A percentile compares a stretch with the other conserved stretches of the same genome.
Evolutionary conservation across 2,797 vertebrate genomes (phyloP).

Genomic region (Poecilia velifera): DNA sequence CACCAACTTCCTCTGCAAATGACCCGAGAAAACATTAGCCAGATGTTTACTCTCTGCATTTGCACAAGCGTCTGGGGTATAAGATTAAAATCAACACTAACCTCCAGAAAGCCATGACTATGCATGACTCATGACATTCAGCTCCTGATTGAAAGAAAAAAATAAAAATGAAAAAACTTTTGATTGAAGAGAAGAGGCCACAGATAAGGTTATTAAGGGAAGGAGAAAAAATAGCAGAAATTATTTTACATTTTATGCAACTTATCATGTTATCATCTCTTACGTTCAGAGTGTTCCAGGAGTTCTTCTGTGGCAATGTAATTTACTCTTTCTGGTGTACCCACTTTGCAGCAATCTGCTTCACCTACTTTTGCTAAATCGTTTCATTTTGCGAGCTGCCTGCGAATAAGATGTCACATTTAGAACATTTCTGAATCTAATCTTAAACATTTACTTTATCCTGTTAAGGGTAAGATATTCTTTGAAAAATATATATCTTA

Average conservation of each 20-base stretch:
- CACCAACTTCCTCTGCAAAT: constrained; percentile 54
- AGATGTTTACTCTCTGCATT: constrained; percentile 60
- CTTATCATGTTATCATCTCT: constrained; percentile 21
- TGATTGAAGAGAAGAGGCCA: constrained; percentile 34
- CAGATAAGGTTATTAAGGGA: constrained; percentile 3
- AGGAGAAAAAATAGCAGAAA: constrained; percentile 1
- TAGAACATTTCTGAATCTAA: constrained; percentile 13
- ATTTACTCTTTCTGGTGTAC: constrained; percentile 23
- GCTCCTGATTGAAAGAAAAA: constrained; percentile 14
- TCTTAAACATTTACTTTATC: background rate
- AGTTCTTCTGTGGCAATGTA: constrained; percentile 26
- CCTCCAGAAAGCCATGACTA: constrained; percentile 16
- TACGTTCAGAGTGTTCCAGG: constrained; percentile 23
- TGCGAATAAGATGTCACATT: constrained; percentile 17
- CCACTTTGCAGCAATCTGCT: constrained; percentile 24
- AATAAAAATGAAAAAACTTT: background rate
- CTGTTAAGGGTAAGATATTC: background rate
- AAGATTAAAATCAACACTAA: constrained; percentile 45
- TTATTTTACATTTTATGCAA: constrained; percentile 19
- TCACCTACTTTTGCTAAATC: constrained; percentile 32
- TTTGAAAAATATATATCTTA: background rate
- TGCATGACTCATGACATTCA: constrained; percentile 32
- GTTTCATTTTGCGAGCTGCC: constrained; percentile 19
- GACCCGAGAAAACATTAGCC: constrained; percentile 61
- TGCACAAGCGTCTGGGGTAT: constrained; percentile 29